A percentile compares a stretch with the other conserved stretches of the same genome.
Conservation (phyloP, 2,113 vertebrate genomes). For the Gyps fulvus region DNA sequence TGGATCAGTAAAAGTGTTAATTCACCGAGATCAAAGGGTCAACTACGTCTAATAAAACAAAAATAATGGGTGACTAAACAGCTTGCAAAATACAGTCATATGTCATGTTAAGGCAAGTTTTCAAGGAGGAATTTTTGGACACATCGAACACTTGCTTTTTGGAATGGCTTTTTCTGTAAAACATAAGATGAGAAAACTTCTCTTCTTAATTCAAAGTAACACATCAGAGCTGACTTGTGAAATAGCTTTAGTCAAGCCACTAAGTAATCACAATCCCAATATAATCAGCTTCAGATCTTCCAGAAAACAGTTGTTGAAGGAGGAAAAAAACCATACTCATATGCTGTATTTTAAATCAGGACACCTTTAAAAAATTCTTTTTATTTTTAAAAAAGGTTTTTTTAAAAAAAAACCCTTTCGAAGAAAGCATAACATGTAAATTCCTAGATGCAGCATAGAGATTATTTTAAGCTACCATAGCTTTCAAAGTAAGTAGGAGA, state of each 20-base stretch:
- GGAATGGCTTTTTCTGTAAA: not conserved
- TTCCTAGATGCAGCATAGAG: not conserved
- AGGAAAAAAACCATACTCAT: not conserved
- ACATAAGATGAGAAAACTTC: not conserved
- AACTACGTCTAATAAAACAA: not conserved
- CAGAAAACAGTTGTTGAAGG: not conserved
- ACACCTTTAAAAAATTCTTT: not conserved
- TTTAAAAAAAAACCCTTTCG: not conserved
- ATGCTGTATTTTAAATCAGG: not conserved
- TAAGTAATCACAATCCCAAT: not conserved
- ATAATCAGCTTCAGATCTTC: not conserved
- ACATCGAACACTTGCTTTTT: not conserved
- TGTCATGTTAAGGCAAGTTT: conserved; percentile 8
- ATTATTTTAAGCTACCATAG: not conserved
- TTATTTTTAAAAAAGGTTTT: too few relatives aligned
- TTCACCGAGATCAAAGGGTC: conserved; percentile 7
- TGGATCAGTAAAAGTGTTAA: conserved; percentile 2
- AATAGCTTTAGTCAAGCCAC: not conserved
- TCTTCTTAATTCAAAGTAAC: not conserved
- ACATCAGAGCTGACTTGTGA: not conserved
- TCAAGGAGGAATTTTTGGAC: not conserved
- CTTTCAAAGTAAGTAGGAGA: not conserved
- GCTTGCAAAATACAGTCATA: not conserved
- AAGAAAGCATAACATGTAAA: not conserved
- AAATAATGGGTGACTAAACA: conserved; percentile 8